Conservation (phyloP, 2,888 invertebrate species). For the Volucella zonaria region DNA sequence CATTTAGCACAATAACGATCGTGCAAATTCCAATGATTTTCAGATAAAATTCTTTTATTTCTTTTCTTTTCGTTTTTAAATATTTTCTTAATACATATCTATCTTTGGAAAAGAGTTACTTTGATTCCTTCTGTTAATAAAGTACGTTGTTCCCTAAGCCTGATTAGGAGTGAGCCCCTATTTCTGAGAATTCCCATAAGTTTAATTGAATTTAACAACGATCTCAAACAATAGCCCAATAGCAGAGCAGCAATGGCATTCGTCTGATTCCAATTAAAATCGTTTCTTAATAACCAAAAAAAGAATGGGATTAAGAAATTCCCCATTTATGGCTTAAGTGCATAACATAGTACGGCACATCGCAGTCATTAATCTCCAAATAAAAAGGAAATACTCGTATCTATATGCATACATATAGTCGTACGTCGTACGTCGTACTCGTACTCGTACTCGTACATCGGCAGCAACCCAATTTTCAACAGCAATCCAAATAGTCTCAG, state of each 20-base stretch:
- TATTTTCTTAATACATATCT: not conserved
- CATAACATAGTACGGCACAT: slow-evolving; percentile 50
- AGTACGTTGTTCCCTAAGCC: not conserved
- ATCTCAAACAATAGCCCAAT: slow-evolving; percentile 7
- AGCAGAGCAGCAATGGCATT: slow-evolving; percentile 11
- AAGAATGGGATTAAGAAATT: slow-evolving; percentile 67
- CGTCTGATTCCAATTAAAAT: slow-evolving; percentile 68
- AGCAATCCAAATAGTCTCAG: slow-evolving; percentile 3
- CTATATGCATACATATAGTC: too few relatives aligned
- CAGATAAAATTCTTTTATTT: not conserved
- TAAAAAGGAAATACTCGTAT: slow-evolving; percentile 34
- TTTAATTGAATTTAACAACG: slow-evolving; percentile 54
- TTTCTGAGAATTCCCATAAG: slow-evolving; percentile 20
- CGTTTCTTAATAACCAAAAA: slow-evolving; percentile 66
- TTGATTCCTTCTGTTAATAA: too few relatives aligned
- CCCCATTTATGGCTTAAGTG: slow-evolving; percentile 70
- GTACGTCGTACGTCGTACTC: too few relatives aligned
- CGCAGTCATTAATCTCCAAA: slow-evolving; percentile 65
- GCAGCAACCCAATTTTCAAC: slow-evolving; percentile 61
- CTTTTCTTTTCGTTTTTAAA: not conserved
- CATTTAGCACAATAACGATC: slow-evolving; percentile 22
- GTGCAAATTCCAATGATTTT: slow-evolving; percentile 28
- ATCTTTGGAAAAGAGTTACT: too few relatives aligned
- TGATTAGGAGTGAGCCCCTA: slow-evolving; percentile 22
- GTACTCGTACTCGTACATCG: not conserved